phyloP scores from a whole-genome alignment of 2,797 vertebrate species.

The Spinibarbus caldwelli region DNA sequence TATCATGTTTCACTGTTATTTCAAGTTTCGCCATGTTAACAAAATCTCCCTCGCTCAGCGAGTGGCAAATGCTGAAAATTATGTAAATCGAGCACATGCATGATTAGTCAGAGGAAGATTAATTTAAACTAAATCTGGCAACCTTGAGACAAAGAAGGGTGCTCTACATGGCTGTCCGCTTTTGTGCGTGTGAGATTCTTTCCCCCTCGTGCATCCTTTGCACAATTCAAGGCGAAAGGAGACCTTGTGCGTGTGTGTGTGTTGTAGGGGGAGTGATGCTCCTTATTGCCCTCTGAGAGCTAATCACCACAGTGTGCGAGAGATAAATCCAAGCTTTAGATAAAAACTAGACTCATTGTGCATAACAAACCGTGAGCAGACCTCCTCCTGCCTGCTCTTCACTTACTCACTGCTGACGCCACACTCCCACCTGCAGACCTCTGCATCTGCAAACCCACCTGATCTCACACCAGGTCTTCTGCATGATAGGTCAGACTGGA shows the following conservation, averaged over 20 bases:
- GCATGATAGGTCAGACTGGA: not conserved
- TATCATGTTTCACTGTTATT: constrained; percentile 25
- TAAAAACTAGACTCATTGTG: constrained; percentile 73
- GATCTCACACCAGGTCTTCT: constrained; percentile 1
- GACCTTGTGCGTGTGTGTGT: constrained; percentile 32
- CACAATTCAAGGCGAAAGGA: constrained; percentile 32
- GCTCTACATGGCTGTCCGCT: constrained; percentile 59
- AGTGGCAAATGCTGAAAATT: constrained; percentile 1
- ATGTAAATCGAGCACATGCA: constrained; percentile 29
- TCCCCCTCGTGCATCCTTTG: constrained; percentile 33
- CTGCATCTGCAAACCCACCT: not conserved
- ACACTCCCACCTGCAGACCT: not conserved
- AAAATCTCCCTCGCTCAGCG: not conserved
- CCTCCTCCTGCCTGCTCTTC: constrained; percentile 16
- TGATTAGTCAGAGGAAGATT: constrained; percentile 39
- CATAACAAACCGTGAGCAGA: constrained; percentile 59
- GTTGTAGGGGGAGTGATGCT: constrained; percentile 54
- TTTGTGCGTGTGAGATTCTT: constrained; percentile 52
- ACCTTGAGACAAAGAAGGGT: constrained; percentile 26
- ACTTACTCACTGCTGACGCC: constrained; percentile 34
- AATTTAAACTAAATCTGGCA: constrained; percentile 44
- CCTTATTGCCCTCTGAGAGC: constrained; percentile 63
- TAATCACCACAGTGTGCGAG: constrained; percentile 66
- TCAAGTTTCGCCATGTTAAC: constrained; percentile 9
- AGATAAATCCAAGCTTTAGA: too few relatives aligned